Conservation (phyloP, 1,140 invertebrate species). For the Caenorhabditis tropicalis region DNA sequence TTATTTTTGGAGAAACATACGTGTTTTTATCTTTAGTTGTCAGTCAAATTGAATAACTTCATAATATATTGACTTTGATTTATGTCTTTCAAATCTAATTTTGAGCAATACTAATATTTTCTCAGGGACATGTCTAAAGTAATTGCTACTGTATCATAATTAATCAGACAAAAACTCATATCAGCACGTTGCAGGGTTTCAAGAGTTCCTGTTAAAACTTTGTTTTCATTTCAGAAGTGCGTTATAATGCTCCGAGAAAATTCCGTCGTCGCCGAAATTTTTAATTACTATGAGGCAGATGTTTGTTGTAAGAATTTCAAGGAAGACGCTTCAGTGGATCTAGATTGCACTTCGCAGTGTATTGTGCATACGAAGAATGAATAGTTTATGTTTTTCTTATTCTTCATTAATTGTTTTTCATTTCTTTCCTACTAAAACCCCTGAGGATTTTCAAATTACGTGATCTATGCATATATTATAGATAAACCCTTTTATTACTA, state of each 20-base stretch:
- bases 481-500: not conserved
- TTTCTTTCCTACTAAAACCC: not conserved
- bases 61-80: not conserved
- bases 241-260: conserved; percentile 52
- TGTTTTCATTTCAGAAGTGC: conserved; percentile 46
- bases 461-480: not conserved
- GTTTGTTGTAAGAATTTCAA: conserved; percentile 53
- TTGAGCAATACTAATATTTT: too few species aligned
- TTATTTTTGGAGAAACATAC: not conserved
- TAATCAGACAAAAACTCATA: too few species aligned
- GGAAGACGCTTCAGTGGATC: not conserved
- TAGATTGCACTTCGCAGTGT: conserved; percentile 1
- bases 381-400: not conserved
- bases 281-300: conserved; percentile 52
- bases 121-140: too few species aligned
- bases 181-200: too few species aligned
- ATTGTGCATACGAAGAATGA: conserved; percentile 3
- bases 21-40: not conserved
- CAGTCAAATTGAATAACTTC: not conserved
- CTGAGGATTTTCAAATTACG: not conserved
- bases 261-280: conserved; percentile 50
- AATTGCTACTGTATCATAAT: too few species aligned
- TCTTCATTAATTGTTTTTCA: not conserved
- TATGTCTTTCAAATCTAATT: too few species aligned
- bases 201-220: not conserved